Conservation (phyloP, 2,888 invertebrate genomes). For the Penaeus monodon region DNA sequence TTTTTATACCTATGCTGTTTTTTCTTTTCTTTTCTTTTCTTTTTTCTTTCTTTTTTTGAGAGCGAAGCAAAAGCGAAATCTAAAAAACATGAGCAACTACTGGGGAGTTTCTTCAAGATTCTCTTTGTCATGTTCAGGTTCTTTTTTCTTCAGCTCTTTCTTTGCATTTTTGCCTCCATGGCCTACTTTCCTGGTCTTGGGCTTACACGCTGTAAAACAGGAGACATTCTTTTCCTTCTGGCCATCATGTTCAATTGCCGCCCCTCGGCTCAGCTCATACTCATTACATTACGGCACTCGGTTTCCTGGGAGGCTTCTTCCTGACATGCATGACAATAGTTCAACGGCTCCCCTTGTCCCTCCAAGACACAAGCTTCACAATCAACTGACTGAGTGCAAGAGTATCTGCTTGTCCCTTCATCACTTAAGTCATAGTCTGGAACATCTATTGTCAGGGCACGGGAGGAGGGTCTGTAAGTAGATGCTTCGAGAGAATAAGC, state of each 20-base stretch:
- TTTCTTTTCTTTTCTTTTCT: too few species aligned
- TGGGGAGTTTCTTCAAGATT: not conserved
- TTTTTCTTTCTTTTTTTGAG: too few species aligned
- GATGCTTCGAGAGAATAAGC: slow-evolving; percentile 33
- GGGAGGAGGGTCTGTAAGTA: not conserved
- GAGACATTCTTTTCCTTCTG: slow-evolving; percentile 33
- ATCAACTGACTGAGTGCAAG: slow-evolving; percentile 26
- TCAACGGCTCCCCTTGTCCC: not conserved
- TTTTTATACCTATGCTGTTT: too few species aligned
- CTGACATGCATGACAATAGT: slow-evolving; percentile 32
- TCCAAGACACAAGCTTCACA: slow-evolving; percentile 47
- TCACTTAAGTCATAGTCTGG: not conserved
- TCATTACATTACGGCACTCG: slow-evolving; percentile 30
- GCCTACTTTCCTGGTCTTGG: slow-evolving; percentile 4
- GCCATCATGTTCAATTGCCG: not conserved
- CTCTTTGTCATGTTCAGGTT: not conserved
- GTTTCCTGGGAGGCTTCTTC: slow-evolving; percentile 1
- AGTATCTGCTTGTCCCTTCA: not conserved
- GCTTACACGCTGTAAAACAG: slow-evolving; percentile 51
- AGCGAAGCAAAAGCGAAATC: not conserved
- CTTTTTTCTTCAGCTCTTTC: slow-evolving; percentile 11
- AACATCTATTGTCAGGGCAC: slow-evolving; percentile 8
- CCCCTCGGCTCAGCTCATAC: slow-evolving; percentile 20
- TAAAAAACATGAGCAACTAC: not conserved
- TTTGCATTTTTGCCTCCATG: slow-evolving; percentile 12